Evolutionary conservation across 2,797 vertebrate genomes (phyloP), one percentile per base, ranked within the genome.

Genomic region (Neomorphus geoffroyi): DNA sequence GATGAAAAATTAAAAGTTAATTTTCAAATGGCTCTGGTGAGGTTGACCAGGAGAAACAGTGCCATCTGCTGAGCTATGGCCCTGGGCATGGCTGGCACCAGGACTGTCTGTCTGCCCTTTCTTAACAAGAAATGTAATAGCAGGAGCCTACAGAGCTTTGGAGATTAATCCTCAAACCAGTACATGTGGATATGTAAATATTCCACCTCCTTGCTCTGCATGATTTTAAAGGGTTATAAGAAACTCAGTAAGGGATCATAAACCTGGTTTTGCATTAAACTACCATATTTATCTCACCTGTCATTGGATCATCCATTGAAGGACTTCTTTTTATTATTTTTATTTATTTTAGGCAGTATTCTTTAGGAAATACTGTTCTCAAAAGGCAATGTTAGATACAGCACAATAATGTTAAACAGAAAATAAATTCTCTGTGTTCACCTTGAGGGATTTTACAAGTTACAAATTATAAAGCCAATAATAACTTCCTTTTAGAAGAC

Each of bases 251-350:
- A 43, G 32, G 45, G 13, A 54, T 39, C 41, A 10, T 28, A 61
- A 43, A 64, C 33, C 22, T 73, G 1, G 53, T 78, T 80, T 78
- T 89, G 26, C 43, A 15, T 58, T 15, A 78, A 93, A n/a, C 7
- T 2, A 9, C 53, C 0, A 0, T 22, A 46, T 1, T 46, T 22
- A 35, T 39, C 33, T 22, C 19, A 13, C 0, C 1, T 60, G 84
- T 69, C 45, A 54, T 21, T 84, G 57, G 17, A 41, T 53, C 1
- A 0, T 39, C 48, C 32, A 4, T 17, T 32, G 54, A 46, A 87
- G 61, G 66, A 30, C 7, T 27, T 26, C 26, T 22, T 13, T 12
- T 21, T 10, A 5, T 33, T 86, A 48, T 65, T 84, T 80, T 30
- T 61, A 21, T 80, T 88, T 90, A 18, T 87, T 82, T 86, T 24